These are phyloP conservation scores for Andrena camellia DNA, from an alignment of 2,888 invertebrate genomes.

Conservation along the genomic window DNA sequence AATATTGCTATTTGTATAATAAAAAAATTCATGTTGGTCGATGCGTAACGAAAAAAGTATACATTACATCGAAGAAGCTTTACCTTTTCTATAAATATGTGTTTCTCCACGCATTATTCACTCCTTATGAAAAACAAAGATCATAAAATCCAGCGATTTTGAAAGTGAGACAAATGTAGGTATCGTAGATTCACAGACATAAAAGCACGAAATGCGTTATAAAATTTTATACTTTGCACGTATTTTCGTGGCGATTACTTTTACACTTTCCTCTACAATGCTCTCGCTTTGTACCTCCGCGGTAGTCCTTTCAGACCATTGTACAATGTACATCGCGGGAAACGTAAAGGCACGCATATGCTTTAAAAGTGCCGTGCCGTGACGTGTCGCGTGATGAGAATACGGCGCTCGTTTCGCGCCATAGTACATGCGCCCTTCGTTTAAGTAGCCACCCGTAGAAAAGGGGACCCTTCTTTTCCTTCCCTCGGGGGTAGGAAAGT, in stretches of 20 bases:
- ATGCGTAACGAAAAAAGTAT: no score
- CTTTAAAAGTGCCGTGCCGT: conserved; percentile 41
- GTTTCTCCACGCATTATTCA: no score
- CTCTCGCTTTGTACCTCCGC: conserved; percentile 26
- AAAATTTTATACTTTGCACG: neutral
- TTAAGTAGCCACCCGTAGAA: conserved; percentile 43
- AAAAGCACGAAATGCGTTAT: neutral
- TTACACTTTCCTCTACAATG: neutral
- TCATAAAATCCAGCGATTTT: no score
- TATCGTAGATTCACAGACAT: neutral
- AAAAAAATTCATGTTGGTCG: no score
- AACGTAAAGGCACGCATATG: conserved; percentile 32
- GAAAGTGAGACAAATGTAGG: no score
- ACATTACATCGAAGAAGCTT: no score
- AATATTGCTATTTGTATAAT: no score
- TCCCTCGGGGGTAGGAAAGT: conserved; percentile 35
- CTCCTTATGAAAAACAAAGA: no score
- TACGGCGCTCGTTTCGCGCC: conserved; percentile 57
- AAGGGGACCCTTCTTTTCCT: conserved; percentile 24
- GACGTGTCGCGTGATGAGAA: conserved; percentile 59
- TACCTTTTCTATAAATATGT: no score
- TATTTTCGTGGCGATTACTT: conserved; percentile 15
- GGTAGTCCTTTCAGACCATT: conserved; percentile 31
- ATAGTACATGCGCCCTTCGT: conserved; percentile 45
- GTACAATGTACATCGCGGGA: conserved; percentile 21